Conservation (phyloP, 2,888 invertebrate species). For the Aethes cnicana region DNA sequence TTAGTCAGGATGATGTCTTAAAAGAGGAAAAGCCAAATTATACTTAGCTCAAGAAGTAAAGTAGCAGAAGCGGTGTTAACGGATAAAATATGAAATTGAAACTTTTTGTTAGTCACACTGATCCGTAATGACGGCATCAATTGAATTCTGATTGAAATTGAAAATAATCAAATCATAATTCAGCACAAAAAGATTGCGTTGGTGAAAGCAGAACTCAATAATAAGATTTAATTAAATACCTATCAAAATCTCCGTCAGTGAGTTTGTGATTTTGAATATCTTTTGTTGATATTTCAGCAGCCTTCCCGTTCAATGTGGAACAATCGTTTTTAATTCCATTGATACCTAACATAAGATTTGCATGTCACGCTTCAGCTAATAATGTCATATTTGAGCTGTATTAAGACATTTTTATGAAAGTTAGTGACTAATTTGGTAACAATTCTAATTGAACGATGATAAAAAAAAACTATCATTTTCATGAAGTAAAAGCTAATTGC, state of each 20-base stretch:
- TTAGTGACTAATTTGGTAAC: no score
- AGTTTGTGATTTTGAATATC: slow-evolving; percentile 25
- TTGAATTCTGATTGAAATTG: slow-evolving; percentile 7
- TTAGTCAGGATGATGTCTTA: no score
- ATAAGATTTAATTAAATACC: slow-evolving; percentile 30
- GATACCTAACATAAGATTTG: neutral
- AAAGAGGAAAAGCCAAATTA: no score
- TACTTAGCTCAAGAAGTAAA: no score
- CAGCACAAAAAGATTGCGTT: slow-evolving; percentile 17
- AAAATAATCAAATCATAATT: slow-evolving; percentile 24
- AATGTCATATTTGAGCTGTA: no score
- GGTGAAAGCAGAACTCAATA: slow-evolving; percentile 28
- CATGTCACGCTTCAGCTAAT: neutral
- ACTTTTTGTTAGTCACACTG: slow-evolving; percentile 6
- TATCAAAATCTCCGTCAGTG: slow-evolving; percentile 19
- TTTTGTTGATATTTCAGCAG: slow-evolving; percentile 31
- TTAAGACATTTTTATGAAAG: no score
- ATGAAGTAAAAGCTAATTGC: no score
- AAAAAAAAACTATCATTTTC: no score
- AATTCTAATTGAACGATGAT: no score
- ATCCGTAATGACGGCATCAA: neutral
- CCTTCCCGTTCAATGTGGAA: neutral
- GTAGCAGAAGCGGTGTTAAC: no score
- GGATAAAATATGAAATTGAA: neutral
- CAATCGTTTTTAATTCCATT: slow-evolving; percentile 2